Percentiles rank a stretch among this genome's conserved stretches.
phyloP scores from a whole-genome alignment of 2,888 invertebrate genomes.

The Trypoxylon attenuatum region DNA sequence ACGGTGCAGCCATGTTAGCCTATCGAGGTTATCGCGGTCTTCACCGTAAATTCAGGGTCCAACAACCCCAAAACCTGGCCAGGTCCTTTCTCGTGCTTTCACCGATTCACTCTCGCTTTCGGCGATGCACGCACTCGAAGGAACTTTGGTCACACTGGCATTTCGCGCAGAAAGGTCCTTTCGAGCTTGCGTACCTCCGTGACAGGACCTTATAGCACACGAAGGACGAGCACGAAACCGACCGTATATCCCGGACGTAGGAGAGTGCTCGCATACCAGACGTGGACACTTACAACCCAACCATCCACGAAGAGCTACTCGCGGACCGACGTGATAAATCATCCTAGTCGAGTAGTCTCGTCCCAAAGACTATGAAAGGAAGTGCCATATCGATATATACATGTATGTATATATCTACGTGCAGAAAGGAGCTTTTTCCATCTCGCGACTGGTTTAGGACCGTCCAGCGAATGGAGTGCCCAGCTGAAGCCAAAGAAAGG shows the following conservation, averaged over 20 bases:
- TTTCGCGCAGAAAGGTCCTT: constrained; percentile 41
- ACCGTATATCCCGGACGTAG: constrained; percentile 62
- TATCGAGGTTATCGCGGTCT: constrained; percentile 61
- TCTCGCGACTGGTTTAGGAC: neutral
- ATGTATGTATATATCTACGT: neutral
- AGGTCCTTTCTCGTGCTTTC: constrained; percentile 15
- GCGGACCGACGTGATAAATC: constrained; percentile 54
- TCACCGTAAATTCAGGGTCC: constrained; percentile 57
- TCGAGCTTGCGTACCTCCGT: constrained; percentile 23
- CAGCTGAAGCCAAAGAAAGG: neutral
- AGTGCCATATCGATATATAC: constrained; percentile 21
- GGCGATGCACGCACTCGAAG: constrained; percentile 28
- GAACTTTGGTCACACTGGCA: constrained; percentile 43
- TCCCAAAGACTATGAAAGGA: constrained; percentile 25
- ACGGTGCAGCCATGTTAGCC: constrained; percentile 53
- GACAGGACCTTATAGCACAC: constrained; percentile 35
- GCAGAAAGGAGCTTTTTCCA: neutral
- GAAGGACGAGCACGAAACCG: constrained; percentile 53
- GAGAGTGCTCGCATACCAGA: constrained; percentile 64
- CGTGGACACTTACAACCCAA: constrained; percentile 65
- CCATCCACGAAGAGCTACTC: constrained; percentile 47
- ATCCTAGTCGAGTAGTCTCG: constrained; percentile 43
- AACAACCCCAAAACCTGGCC: constrained; percentile 43
- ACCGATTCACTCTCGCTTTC: constrained; percentile 20
- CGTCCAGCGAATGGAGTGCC: neutral